phyloP scores from a whole-genome alignment of 2,797 vertebrate genomes.

The Heliangelus exortis region DNA sequence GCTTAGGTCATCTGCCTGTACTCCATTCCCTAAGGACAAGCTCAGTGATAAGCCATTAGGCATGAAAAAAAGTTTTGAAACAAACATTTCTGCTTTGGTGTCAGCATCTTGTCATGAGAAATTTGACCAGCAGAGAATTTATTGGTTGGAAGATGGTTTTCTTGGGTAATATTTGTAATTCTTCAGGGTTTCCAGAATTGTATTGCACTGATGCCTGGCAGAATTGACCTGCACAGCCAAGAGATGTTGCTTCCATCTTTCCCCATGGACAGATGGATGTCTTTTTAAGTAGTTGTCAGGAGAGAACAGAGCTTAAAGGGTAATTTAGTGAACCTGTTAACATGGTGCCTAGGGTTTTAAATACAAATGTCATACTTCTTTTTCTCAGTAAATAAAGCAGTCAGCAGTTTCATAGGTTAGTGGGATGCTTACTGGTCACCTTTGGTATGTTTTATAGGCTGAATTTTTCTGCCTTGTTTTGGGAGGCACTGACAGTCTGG shows the following conservation, averaged over 20 bases:
- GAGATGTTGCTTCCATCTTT: conserved; percentile 7
- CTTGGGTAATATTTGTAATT: background rate
- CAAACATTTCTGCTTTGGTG: background rate
- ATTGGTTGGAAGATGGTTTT: background rate
- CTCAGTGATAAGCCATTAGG: background rate
- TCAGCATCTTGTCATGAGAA: conserved; percentile 3
- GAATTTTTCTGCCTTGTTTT: conserved; percentile 65
- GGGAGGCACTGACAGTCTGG: conserved; percentile 58
- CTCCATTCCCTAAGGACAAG: background rate
- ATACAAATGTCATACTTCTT: conserved; percentile 55
- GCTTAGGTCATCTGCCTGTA: background rate
- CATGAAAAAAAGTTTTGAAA: background rate
- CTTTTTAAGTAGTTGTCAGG: conserved; percentile 11
- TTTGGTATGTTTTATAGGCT: conserved; percentile 62
- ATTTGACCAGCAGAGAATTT: background rate
- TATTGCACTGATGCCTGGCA: background rate
- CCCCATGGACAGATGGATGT: background rate
- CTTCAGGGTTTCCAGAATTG: background rate
- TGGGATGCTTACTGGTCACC: conserved; percentile 38
- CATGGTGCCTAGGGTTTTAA: conserved; percentile 10
- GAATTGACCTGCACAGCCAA: background rate
- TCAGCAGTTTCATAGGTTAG: conserved; percentile 44
- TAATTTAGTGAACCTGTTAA: conserved; percentile 21
- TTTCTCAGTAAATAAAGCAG: conserved; percentile 53
- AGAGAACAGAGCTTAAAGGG: conserved; percentile 3